Evolutionary conservation across 2,113 vertebrate species (phyloP).

Genomic region (Pipra filicauda): DNA sequence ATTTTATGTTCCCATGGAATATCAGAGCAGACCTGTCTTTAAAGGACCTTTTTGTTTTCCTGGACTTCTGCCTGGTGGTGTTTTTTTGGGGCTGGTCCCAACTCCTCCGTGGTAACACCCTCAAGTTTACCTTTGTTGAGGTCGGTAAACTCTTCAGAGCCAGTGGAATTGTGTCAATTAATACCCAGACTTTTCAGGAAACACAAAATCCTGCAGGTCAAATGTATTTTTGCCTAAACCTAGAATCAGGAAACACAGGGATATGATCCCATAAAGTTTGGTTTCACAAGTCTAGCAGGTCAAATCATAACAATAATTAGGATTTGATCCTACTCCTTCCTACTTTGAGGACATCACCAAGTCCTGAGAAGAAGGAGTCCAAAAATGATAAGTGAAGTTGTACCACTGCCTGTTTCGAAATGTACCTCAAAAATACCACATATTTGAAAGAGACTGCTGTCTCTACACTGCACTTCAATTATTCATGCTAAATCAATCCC

Average conservation of each 20-base stretch:
- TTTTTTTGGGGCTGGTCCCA: neutral
- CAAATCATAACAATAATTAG: neutral
- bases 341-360: neutral
- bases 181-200: neutral
- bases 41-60: neutral
- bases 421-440: neutral
- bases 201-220: neutral
- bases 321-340: neutral
- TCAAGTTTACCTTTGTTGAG: neutral
- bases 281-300: neutral
- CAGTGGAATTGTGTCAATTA: neutral
- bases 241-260: neutral
- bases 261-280: neutral
- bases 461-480: slow-evolving; percentile 40
- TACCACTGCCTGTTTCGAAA: neutral
- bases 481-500: slow-evolving; percentile 59
- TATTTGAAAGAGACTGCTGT: slow-evolving; percentile 28
- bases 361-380: neutral
- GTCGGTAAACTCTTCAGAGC: neutral
- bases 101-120: neutral
- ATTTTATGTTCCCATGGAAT: accelerated
- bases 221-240: neutral
- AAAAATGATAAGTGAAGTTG: neutral
- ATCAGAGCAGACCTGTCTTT: neutral
- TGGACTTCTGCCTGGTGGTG: neutral